Base-by-base conservation (phyloP, 2,797 vertebrate species). In the Cuculus canorus region DNA sequence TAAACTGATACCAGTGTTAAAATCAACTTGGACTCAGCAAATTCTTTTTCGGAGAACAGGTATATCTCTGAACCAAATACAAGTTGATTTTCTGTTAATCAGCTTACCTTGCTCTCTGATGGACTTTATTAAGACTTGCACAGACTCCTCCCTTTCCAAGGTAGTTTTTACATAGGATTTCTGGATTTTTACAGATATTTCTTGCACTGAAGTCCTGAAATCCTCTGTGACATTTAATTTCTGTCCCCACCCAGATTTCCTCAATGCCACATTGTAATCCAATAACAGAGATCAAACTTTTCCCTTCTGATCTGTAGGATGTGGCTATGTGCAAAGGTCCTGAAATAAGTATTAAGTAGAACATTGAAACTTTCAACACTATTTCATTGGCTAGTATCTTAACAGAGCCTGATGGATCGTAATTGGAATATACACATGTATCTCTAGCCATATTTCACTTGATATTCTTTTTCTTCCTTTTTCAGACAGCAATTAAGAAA, bases 61-160 rank as follows among this genome's bases (percentile, higher is more conserved):
- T 61, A 21, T 14, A 11, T 35, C 37, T 56, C 43, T 14, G 19
- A 37, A 54, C 11, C 35, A 53, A 80, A 54, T 9, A 10, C 17
- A 50, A 56, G 47, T 11, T 82, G 24, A 32, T 47, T 71, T 76
- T n/a, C 57, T 66, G 23, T 18, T 64, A 43, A 70, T 64, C 47
- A 27, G 27, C 24, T 35, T 76, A 5, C 33, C 28, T 76, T 39
- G 21, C 63, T 66, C 57, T 71, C 57, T 43, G 30, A 39, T 14
- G 81, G 37, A n/a, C 43, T 59, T 11, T 23, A 47, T 19, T 7
- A 52, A 81, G 25, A 77, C 54, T 9, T 27, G 45, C 23, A 70
- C 1, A 1, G 19, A n/a, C 19, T 12, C 4, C 4, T 17, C 2
- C 4, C 3, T 13, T 91, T 77, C 47, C 23, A 53, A 41, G 11